Conservation (phyloP, 2,888 invertebrate species). For the Brachyopa scutellaris region DNA sequence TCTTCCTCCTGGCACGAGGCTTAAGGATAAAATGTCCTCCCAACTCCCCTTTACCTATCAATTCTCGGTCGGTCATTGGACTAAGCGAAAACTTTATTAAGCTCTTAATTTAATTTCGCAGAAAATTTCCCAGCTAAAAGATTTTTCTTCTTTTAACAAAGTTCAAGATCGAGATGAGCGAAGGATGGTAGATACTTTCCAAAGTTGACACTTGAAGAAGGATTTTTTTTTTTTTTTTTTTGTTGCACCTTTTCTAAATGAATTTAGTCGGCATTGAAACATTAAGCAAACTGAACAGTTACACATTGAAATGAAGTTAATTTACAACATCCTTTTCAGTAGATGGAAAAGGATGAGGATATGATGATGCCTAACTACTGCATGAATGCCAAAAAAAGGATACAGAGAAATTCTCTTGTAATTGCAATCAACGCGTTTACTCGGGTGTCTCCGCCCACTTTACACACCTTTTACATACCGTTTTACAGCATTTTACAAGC, state of each 20-base stretch:
- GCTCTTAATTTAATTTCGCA: constrained; percentile 59
- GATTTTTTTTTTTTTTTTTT: not conserved
- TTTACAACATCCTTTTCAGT: constrained; percentile 3
- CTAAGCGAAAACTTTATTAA: constrained; percentile 52
- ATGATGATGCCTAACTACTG: not conserved
- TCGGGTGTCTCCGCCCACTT: not conserved
- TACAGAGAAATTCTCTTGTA: not conserved
- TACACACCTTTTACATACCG: constrained; percentile 12
- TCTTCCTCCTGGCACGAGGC: not conserved
- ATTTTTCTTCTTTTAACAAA: not conserved
- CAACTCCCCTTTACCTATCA: not conserved
- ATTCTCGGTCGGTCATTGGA: constrained; percentile 30
- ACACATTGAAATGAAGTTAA: not conserved
- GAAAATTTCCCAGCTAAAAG: constrained; percentile 39
- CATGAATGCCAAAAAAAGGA: not conserved
- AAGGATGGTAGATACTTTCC: not conserved
- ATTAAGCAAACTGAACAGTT: constrained; percentile 22
- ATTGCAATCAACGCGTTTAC: constrained; percentile 41
- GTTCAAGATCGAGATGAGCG: not conserved
- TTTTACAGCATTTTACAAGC: not conserved
- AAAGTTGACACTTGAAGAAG: constrained; percentile 4
- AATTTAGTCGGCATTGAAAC: constrained; percentile 1
- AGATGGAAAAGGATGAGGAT: not conserved
- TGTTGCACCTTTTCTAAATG: not conserved
- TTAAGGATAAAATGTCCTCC: not conserved